Evolutionary conservation across 2,888 invertebrate genomes (phyloP).

Genomic region (Campopleginae sp.): DNA sequence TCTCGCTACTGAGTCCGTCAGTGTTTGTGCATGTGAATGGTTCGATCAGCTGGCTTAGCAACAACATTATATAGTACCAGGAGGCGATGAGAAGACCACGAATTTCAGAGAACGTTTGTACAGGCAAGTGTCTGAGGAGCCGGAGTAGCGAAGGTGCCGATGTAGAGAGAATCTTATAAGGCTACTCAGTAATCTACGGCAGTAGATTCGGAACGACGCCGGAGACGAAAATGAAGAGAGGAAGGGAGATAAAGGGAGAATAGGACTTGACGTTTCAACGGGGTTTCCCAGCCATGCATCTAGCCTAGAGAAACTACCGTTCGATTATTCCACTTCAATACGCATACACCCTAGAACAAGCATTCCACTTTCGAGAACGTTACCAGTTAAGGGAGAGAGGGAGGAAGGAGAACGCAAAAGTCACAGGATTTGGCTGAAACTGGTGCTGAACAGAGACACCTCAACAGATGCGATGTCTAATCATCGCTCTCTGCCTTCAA

Average conservation of each 20-base stretch:
- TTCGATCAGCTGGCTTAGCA: neutral
- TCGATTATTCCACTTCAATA: constrained; percentile 77
- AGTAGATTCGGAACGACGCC: constrained; percentile 11
- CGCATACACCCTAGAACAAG: constrained; percentile 71
- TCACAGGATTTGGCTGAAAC: constrained; percentile 16
- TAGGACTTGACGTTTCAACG: constrained; percentile 72
- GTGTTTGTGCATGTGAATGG: neutral
- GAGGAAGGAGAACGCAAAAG: neutral
- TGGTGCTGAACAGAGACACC: constrained; percentile 19
- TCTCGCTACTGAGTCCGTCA: constrained; percentile 1
- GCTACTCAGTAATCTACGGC: constrained; percentile 74
- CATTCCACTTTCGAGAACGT: constrained; percentile 65
- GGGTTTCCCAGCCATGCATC: constrained; percentile 65
- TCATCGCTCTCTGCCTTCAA: constrained; percentile 38
- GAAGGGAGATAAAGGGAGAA: constrained; percentile 21
- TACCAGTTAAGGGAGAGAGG: constrained; percentile 27
- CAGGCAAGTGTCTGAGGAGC: constrained; percentile 3
- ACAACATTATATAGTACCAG: neutral
- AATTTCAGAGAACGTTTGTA: constrained; percentile 7
- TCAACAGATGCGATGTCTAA: constrained; percentile 44
- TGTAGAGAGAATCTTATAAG: constrained; percentile 29
- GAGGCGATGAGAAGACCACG: neutral
- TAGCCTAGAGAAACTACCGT: constrained; percentile 72
- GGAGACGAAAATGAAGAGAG: constrained; percentile 6
- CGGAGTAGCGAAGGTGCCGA: constrained; percentile 16